Evolutionary conservation across 2,113 vertebrate species (phyloP).

Genomic region (Phyllostomus discolor): DNA sequence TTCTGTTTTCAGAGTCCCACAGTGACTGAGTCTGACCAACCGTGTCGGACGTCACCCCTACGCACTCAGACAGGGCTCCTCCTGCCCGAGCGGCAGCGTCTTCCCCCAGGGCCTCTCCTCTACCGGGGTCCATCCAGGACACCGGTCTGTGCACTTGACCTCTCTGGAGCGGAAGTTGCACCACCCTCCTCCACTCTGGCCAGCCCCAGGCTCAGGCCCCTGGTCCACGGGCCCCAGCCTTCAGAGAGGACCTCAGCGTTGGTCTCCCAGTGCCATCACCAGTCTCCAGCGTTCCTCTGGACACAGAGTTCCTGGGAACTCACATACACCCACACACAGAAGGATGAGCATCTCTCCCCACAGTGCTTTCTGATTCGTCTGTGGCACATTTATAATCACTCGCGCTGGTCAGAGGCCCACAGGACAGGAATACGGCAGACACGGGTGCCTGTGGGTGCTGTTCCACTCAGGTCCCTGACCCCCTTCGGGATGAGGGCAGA

Average conservation of each 20-base stretch:
- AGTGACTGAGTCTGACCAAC: neutral
- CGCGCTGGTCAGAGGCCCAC: neutral
- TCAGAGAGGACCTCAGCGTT: neutral
- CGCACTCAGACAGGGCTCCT: neutral
- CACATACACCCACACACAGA: neutral
- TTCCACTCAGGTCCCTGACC: constrained; percentile 1
- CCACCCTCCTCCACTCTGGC: too few relatives aligned
- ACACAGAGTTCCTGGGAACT: neutral
- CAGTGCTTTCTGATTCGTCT: neutral
- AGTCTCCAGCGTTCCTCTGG: neutral
- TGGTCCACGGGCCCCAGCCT: neutral
- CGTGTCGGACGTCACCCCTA: neutral
- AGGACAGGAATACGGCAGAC: neutral
- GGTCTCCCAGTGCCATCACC: neutral
- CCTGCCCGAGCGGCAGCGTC: neutral
- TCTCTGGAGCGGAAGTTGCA: neutral
- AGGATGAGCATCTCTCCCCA: neutral
- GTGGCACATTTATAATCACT: neutral
- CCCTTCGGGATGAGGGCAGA: neutral
- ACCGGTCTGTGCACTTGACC: neutral
- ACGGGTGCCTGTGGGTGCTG: neutral
- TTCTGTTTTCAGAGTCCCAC: neutral
- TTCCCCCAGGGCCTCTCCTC: neutral
- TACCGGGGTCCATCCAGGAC: neutral
- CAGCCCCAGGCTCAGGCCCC: neutral